Evolutionary conservation across 1,140 invertebrate genomes (phyloP).

Genomic region (Matsumurasca onukii): DNA sequence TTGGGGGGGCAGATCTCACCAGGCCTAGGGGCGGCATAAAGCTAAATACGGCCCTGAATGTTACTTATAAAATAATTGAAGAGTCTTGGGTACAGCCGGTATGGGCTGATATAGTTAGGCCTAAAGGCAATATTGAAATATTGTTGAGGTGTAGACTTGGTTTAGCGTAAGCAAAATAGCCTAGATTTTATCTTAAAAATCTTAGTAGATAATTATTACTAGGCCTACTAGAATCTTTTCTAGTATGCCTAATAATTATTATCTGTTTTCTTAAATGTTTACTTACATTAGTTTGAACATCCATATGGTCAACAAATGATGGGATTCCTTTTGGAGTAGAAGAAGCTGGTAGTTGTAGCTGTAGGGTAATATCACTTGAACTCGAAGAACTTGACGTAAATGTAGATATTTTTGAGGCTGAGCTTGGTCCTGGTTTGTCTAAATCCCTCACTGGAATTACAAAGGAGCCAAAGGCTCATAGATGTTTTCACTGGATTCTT

Average conservation of each 20-base stretch:
- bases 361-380: conserved; percentile 6
- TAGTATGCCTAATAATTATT: not conserved
- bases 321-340: conserved; percentile 1
- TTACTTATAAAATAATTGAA: not conserved
- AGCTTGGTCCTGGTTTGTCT: too few species aligned
- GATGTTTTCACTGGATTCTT: too few species aligned
- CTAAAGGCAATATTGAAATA: not conserved
- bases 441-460: too few species aligned
- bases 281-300: conserved; percentile 15
- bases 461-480: too few species aligned
- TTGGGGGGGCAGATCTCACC: too few species aligned
- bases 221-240: not conserved
- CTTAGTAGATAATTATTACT: too few species aligned
- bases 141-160: not conserved
- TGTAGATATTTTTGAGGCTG: not conserved
- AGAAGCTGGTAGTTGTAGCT: not conserved
- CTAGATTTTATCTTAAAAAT: too few species aligned
- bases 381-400: conserved; percentile 7
- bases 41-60: too few species aligned
- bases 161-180: too few species aligned
- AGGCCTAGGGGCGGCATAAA: too few species aligned
- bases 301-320: not conserved
- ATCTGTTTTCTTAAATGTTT: not conserved
- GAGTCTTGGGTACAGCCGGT: not conserved
- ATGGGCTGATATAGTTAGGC: not conserved